A percentile compares a stretch with the other conserved stretches of the same genome.
Conservation (phyloP, 2,888 invertebrate species). For the Volucella bombylans region DNA sequence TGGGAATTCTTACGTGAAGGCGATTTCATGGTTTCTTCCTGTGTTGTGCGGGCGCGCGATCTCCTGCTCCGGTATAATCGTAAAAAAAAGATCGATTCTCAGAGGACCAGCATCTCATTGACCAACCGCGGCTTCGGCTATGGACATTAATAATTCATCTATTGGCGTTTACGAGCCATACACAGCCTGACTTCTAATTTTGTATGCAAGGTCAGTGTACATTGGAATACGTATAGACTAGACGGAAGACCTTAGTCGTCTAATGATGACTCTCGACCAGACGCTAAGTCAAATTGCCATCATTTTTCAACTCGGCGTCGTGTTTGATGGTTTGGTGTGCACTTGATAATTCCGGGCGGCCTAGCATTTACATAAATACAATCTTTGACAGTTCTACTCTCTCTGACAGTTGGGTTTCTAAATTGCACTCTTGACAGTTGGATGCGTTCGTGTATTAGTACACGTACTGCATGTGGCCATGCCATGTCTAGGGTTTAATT, state of each 20-base stretch:
- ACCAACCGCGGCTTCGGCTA: constrained; percentile 44
- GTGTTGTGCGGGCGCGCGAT: not conserved
- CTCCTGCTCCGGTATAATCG: constrained; percentile 15
- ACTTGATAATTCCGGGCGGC: constrained; percentile 47
- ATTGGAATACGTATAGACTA: not conserved
- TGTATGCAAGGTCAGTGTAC: constrained; percentile 59
- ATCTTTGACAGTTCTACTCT: not conserved
- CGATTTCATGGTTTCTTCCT: constrained; percentile 29
- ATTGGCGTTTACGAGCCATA: constrained; percentile 49
- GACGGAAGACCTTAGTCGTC: constrained; percentile 30
- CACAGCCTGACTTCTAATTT: constrained; percentile 6
- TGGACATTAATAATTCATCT: constrained; percentile 70
- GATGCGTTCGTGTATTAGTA: constrained; percentile 51
- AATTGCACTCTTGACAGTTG: constrained; percentile 59
- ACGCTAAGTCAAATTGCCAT: constrained; percentile 62
- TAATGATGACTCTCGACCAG: constrained; percentile 65
- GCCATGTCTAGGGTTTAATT: constrained; percentile 55
- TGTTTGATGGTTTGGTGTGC: constrained; percentile 61
- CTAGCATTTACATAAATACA: constrained; percentile 50
- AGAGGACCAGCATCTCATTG: constrained; percentile 51
- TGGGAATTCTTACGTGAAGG: constrained; percentile 38
- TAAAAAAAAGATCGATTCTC: constrained; percentile 61
- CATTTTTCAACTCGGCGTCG: constrained; percentile 71
- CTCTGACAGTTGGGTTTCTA: constrained; percentile 60
- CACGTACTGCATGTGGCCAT: not conserved